Evolutionary conservation across 2,797 vertebrate species (phyloP).

Genomic region (Gephyroberyx darwinii): DNA sequence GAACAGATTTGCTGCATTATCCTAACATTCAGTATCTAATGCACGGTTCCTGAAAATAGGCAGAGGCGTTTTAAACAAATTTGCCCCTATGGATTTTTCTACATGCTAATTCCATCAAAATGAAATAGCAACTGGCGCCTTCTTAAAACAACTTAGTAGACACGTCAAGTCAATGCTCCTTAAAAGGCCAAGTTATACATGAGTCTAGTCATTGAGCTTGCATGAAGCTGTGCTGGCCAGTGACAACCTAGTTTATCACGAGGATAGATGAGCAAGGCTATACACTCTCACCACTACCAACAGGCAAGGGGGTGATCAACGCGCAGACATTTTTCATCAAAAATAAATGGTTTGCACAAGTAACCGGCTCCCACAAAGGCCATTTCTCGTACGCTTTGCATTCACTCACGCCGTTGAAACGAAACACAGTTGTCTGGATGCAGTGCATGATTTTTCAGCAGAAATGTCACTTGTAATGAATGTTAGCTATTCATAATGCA

Average conservation of each 20-base stretch:
- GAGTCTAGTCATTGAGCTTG: constrained; percentile 54
- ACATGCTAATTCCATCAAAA: constrained; percentile 29
- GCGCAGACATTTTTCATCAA: constrained; percentile 36
- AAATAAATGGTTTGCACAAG: constrained; percentile 47
- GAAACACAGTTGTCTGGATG: constrained; percentile 12
- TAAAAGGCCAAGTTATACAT: constrained; percentile 62
- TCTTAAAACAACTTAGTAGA: constrained; percentile 51
- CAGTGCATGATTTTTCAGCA: constrained; percentile 11
- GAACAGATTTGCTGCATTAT: background rate
- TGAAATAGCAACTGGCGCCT: constrained; percentile 23
- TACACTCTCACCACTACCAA: constrained; percentile 49
- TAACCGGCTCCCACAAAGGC: constrained; percentile 35
- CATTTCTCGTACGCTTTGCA: constrained; percentile 29
- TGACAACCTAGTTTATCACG: constrained; percentile 72
- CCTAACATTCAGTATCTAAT: background rate
- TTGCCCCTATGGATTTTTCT: constrained; percentile 3
- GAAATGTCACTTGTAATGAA: constrained; percentile 26
- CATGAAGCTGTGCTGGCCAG: constrained; percentile 42
- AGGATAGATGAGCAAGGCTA: constrained; percentile 65
- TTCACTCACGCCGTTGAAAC: constrained; percentile 29
- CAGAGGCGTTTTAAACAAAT: constrained; percentile 3
- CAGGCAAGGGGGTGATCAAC: constrained; percentile 48
- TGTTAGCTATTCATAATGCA: constrained; percentile 29
- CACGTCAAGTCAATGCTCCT: constrained; percentile 57
- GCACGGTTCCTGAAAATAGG: background rate